Evolutionary conservation across 2,888 invertebrate genomes (phyloP).

Genomic region (Crematogaster levior): DNA sequence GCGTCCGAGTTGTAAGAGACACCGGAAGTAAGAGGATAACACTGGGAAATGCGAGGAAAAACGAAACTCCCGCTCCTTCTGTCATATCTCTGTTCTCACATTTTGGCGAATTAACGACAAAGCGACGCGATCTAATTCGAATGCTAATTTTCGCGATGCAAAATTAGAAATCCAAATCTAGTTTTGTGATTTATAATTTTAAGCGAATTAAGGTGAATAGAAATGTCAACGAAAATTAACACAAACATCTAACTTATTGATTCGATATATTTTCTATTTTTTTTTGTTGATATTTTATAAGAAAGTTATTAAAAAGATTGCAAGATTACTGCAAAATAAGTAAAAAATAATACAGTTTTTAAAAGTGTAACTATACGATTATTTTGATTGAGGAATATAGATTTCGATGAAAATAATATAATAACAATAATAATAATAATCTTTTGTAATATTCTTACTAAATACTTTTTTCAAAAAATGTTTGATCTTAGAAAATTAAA

Average conservation of each 20-base stretch:
- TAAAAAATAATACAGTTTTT: neutral
- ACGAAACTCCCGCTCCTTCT: conserved; percentile 43
- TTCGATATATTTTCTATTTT: neutral
- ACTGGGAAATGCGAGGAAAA: conserved; percentile 54
- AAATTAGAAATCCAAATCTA: neutral
- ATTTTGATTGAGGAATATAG: neutral
- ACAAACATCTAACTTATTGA: neutral
- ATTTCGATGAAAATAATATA: no score
- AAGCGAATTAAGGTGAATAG: neutral
- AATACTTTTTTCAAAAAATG: neutral
- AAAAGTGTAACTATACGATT: neutral
- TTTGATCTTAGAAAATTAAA: neutral
- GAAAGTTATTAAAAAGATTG: neutral
- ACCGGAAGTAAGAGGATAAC: conserved; percentile 65
- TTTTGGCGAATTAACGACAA: conserved; percentile 53
- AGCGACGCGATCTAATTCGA: conserved; percentile 6
- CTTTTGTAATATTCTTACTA: no score
- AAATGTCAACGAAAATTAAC: neutral
- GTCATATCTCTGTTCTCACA: conserved; percentile 30
- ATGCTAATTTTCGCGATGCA: neutral
- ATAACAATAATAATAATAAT: no score
- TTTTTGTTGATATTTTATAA: neutral
- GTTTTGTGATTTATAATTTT: neutral
- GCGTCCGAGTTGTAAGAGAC: conserved; percentile 63
- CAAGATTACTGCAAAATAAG: neutral